Percentiles rank a stretch among this genome's conserved stretches.
Evolutionary conservation across 2,113 vertebrate species (phyloP).

Genomic region (Ailuropoda melanoleuca): DNA sequence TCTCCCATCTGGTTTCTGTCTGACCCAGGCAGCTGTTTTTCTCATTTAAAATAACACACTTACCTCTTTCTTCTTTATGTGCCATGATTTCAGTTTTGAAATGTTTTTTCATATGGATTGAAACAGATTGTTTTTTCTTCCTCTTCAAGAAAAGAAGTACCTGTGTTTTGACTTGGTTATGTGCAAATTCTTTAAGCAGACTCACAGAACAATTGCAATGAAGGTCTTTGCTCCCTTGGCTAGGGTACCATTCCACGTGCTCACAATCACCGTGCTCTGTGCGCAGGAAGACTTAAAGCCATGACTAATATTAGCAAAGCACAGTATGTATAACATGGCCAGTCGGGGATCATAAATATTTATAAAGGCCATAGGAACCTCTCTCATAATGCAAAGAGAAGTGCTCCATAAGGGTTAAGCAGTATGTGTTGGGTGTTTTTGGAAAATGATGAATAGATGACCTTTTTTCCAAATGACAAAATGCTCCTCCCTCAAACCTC

Average conservation of each 20-base stretch:
- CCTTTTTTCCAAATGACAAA: constrained; percentile 66
- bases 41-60: constrained; percentile 81
- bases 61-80: constrained; percentile 79
- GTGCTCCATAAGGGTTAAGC: constrained; percentile 43
- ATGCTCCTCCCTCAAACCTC: neutral
- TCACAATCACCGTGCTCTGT: neutral
- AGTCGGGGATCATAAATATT: constrained; percentile 77
- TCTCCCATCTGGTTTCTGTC: constrained; percentile 87
- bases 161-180: neutral
- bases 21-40: constrained; percentile 85
- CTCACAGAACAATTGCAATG: neutral
- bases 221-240: neutral
- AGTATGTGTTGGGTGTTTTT: constrained; percentile 58
- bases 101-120: constrained; percentile 62
- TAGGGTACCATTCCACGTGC: neutral
- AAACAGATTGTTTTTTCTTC: neutral
- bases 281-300: constrained; percentile 63
- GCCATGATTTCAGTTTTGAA: constrained; percentile 66
- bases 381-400: constrained; percentile 63
- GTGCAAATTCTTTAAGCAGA: constrained; percentile 58
- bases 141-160: constrained; percentile 38
- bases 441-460: constrained; percentile 74
- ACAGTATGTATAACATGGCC: constrained; percentile 61
- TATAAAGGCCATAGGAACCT: constrained; percentile 76
- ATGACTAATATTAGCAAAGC: constrained; percentile 72